phyloP scores from a whole-genome alignment of 2,113 vertebrate species.

The Tupaia chinensis region DNA sequence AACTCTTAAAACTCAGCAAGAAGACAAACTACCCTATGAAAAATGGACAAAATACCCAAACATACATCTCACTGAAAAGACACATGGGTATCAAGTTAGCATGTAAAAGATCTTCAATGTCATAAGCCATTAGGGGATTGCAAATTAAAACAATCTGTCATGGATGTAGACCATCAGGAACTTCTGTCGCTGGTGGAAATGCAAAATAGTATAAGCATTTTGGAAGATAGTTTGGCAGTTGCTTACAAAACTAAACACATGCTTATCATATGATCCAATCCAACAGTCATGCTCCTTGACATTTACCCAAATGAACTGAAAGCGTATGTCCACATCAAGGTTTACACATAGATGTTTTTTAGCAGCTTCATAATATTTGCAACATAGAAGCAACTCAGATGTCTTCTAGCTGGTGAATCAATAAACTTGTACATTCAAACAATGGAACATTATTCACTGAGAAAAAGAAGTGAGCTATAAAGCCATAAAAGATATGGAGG shows the following conservation, averaged over 20 bases:
- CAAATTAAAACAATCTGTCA: neutral
- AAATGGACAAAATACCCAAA: neutral
- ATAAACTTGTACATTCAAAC: neutral
- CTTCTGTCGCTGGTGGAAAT: neutral
- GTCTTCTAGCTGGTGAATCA: neutral
- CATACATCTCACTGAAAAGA: neutral
- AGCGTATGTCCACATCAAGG: neutral
- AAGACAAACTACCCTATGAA: neutral
- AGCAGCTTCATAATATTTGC: neutral
- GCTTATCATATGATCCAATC: neutral
- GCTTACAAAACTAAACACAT: neutral
- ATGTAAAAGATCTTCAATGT: neutral
- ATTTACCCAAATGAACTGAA: neutral
- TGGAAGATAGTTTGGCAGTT: neutral
- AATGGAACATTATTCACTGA: neutral
- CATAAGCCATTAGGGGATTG: neutral
- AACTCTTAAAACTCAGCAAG: neutral
- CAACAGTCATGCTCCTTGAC: neutral
- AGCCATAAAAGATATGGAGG: too few species aligned
- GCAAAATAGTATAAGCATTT: neutral
- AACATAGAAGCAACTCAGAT: neutral
- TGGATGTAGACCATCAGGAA: neutral
- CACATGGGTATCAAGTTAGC: neutral
- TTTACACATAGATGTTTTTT: neutral
- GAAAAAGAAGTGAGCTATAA: too few species aligned